Evolutionary conservation across 2,888 invertebrate genomes (phyloP), one percentile per base, ranked within the genome.

Genomic region (Nemurella pictetii): DNA sequence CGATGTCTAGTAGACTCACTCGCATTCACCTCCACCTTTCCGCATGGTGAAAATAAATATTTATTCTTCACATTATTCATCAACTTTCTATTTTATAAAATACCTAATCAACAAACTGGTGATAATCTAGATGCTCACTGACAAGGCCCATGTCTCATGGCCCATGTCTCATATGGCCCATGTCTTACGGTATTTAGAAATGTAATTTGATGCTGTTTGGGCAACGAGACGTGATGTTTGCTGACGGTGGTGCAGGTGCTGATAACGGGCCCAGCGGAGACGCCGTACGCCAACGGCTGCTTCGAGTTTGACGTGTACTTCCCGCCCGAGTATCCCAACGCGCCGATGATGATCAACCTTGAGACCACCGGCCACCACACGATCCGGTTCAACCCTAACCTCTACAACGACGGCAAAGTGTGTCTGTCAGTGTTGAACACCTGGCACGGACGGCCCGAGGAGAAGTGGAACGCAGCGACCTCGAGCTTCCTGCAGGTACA

Each of bases 401-500:
- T 97, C 84, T 97, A 97, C 91, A 96, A 97, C 92, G 98, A 98
- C 91, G 98, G 98, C 87, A 98, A 98, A 93, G 96, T 96, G 86
- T 98, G 98, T 90, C 94, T 98, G 89, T 97, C 97, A 87, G 97
- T 98, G 87, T 92, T 98, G 87, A 98, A 98, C 91, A 98, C 98
- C 0, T 98, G 98, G 98, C 98, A 98, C 90, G 98, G 98, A 7
- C 92, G 98, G 84, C 98, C 98, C 29, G 98, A 98, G 91, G 98
- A 98, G 91, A 97, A 98, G 90, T 98, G 98, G 98, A 98, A 97
- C 91, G 95, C 98, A 86, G 97, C 97, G 90, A 98, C 98, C 0
- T 98, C 97, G 78, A 97, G 97, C 90, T 97, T 98, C 89, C 92
- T 98, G 85, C 89, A 87, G 89, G 87, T 87, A 73, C n/a, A n/a